Evolutionary conservation across 1,140 invertebrate genomes (phyloP), one percentile per base, ranked within the genome.

Genomic region (Diachasma alloeum): DNA sequence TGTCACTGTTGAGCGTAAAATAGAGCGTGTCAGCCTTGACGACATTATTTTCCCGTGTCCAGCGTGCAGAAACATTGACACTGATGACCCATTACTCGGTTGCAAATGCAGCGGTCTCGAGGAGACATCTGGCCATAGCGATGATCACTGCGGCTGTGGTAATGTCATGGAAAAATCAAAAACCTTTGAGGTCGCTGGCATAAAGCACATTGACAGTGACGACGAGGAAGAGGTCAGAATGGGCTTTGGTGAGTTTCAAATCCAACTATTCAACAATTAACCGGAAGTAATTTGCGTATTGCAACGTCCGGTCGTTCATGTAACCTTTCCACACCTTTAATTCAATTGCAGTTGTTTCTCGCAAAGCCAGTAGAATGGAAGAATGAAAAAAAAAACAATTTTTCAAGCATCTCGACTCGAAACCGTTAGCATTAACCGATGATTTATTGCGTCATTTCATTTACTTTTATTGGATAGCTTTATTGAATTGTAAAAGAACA

Each of bases 121-220:
- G 75, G 80, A 81, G 72, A 59, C 77, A 2, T 68, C 75, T 31
- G 75, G 78, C n/a, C 69, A 72, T 26, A 11, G 56, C 53, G 31
- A 44, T 10, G 80, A 82, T 15, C 70, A 74, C 0, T 80, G 79
- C 46, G 48, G 77, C 19, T 80, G 79, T 26, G 76, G 76, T 44
- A 77, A 17, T 56, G 37, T 17, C 22, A 4, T 48, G 72, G 73
- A 78, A 81, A 75, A 75, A 37, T 37, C 74, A 78, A 90, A 79
- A 84, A 92, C 87, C 83, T 93, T 93, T 82, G 93, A 93, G 84
- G 87, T 93, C 73, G 92, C 91, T 10, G 92, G 92, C n/a, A 92
- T 93, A 75, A 93, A 94, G 86, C 93, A 94, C 85, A 94, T 94
- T 79, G 93, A 94, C 85, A 93, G 93, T 81, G 93, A 94, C 81